Conservation (phyloP, 2,888 invertebrate species). For the Nomada fucata region DNA sequence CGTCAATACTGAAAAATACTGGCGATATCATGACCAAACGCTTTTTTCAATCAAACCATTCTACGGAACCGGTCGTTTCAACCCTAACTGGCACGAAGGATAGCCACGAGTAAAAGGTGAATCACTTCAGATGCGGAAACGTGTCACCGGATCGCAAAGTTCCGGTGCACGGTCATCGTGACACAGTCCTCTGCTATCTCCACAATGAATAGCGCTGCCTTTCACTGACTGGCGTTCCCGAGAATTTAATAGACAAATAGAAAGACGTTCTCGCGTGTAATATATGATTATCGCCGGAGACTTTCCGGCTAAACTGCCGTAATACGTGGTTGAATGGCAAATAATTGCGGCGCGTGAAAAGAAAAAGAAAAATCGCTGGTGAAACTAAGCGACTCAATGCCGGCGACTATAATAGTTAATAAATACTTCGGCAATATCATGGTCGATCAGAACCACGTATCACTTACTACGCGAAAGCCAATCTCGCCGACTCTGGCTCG, state of each 20-base stretch:
- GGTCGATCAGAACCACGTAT: slow-evolving; percentile 36
- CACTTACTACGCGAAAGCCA: slow-evolving; percentile 52
- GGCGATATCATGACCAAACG: neutral
- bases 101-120: slow-evolving; percentile 38
- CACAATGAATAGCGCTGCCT: slow-evolving; percentile 35
- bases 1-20: too few relatives aligned
- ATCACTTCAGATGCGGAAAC: slow-evolving; percentile 55
- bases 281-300: slow-evolving; percentile 48
- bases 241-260: slow-evolving; percentile 54
- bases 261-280: slow-evolving; percentile 44
- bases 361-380: slow-evolving; percentile 13
- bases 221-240: slow-evolving; percentile 43
- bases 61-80: neutral
- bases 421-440: slow-evolving; percentile 46
- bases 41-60: too few relatives aligned
- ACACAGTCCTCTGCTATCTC: slow-evolving; percentile 47
- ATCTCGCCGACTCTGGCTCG: slow-evolving; percentile 38
- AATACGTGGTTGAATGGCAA: slow-evolving; percentile 53
- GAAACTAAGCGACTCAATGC: slow-evolving; percentile 41
- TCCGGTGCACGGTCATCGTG: slow-evolving; percentile 55
- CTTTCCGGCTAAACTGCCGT: slow-evolving; percentile 42
- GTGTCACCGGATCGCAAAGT: slow-evolving; percentile 38
- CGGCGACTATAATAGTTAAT: slow-evolving; percentile 53
- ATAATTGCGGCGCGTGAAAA: slow-evolving; percentile 40
- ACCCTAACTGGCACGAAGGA: slow-evolving; percentile 1